Conservation (phyloP, 2,113 vertebrate species). For the Perognathus longimembris region DNA sequence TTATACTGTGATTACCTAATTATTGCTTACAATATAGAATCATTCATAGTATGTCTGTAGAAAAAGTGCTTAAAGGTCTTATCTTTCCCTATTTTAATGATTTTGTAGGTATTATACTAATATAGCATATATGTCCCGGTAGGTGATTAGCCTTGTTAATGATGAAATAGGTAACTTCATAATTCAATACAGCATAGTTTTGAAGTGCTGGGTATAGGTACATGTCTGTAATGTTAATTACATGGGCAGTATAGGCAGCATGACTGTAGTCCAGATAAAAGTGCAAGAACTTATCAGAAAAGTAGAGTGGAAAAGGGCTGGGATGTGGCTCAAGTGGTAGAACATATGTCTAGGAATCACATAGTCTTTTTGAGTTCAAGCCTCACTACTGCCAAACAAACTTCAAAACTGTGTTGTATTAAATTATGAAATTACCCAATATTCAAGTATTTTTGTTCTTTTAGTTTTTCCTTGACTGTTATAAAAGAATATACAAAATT, state of each 20-base stretch:
- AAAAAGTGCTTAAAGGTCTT: not conserved
- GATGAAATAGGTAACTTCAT: not conserved
- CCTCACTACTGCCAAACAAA: too few species aligned
- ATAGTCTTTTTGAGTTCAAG: too few species aligned
- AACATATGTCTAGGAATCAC: too few species aligned
- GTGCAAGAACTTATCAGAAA: too few species aligned
- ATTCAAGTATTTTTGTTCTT: not conserved
- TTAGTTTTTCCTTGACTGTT: constrained; percentile 35
- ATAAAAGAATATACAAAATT: not conserved
- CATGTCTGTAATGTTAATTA: too few species aligned
- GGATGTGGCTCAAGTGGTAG: too few species aligned
- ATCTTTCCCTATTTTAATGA: not conserved
- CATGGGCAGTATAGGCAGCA: too few species aligned
- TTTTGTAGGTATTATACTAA: not conserved
- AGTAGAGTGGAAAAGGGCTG: too few species aligned
- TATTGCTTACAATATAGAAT: constrained; percentile 35
- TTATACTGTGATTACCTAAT: constrained; percentile 39
- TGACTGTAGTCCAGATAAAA: too few species aligned
- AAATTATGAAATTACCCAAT: too few species aligned
- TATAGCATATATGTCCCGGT: not conserved
- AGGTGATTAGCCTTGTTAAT: not conserved
- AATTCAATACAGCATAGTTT: not conserved
- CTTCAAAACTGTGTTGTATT: too few species aligned
- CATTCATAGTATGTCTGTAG: not conserved
- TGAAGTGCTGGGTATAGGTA: too few species aligned